A percentile compares a stretch with the other conserved stretches of the same genome.
Conservation (phyloP, 2,113 vertebrate species). For the Corythaixoides concolor region DNA sequence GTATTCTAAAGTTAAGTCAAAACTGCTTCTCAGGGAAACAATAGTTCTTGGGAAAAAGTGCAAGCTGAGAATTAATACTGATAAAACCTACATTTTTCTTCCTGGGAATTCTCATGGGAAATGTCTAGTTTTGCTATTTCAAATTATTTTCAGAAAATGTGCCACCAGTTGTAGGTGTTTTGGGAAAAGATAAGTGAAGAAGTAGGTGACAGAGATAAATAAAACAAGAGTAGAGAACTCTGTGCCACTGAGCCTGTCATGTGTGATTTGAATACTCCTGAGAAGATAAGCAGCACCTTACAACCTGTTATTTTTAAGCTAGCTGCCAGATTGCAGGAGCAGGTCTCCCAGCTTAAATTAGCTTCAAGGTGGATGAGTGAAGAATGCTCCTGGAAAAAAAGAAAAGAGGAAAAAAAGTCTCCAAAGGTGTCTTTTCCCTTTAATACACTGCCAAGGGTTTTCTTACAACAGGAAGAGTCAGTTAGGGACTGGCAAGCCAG, state of each 20-base stretch:
- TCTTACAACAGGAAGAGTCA: slow-evolving; percentile 1
- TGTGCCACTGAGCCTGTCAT: neutral
- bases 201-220: neutral
- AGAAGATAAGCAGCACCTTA: neutral
- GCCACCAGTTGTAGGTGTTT: neutral
- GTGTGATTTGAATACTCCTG: neutral
- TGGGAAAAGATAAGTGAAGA: neutral
- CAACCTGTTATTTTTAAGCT: neutral
- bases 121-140: neutral
- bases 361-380: neutral
- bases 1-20: neutral
- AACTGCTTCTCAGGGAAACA: neutral
- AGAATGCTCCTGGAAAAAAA: neutral
- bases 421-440: slow-evolving; percentile 7
- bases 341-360: neutral
- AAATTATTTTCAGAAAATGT: neutral
- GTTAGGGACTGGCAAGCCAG: neutral
- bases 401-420: neutral
- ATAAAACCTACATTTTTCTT: slow-evolving; percentile 2
- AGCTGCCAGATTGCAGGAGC: neutral
- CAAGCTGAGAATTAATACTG: neutral
- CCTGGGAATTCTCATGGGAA: neutral
- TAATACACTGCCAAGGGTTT: slow-evolving; percentile 33
- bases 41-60: neutral
- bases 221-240: neutral